Percentiles rank a stretch among this genome's conserved stretches.
phyloP scores from a whole-genome alignment of 2,113 vertebrate genomes.

The Gopherus flavomarginatus region DNA sequence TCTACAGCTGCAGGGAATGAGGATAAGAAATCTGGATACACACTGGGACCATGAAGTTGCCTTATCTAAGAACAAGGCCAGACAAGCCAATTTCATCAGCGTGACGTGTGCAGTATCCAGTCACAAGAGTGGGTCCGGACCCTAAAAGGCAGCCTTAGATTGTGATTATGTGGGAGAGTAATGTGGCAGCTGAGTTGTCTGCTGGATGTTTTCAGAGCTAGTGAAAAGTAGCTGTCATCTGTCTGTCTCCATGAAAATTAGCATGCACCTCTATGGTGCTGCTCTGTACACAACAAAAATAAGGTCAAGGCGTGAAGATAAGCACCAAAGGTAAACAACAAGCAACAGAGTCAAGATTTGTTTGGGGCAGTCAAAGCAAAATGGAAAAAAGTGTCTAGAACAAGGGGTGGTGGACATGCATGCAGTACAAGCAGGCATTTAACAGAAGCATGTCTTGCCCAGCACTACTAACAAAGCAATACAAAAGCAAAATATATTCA shows the following conservation, averaged over 20 bases:
- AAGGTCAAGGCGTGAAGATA: background rate
- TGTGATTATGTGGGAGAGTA: background rate
- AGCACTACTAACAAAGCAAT: background rate
- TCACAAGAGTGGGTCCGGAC: background rate
- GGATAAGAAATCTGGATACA: background rate
- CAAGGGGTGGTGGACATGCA: background rate
- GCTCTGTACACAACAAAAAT: background rate
- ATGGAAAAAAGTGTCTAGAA: fast-evolving
- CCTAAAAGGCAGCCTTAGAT: background rate
- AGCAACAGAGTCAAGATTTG: background rate
- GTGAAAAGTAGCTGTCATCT: background rate
- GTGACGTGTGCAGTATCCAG: background rate
- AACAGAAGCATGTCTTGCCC: background rate
- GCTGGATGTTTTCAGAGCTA: background rate
- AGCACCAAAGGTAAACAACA: background rate
- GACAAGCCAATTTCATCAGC: constrained; percentile 27
- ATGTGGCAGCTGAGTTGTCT: background rate
- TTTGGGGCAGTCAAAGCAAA: background rate
- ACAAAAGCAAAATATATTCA: background rate
- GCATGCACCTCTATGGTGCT: background rate
- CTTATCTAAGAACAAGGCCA: constrained; percentile 38
- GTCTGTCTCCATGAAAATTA: fast-evolving
- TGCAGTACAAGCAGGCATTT: background rate
- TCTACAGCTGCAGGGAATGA: background rate
- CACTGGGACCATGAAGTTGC: background rate